These are phyloP conservation scores for Alectura lathami DNA, from an alignment of 2,113 vertebrate species.

Conservation along the genomic window DNA sequence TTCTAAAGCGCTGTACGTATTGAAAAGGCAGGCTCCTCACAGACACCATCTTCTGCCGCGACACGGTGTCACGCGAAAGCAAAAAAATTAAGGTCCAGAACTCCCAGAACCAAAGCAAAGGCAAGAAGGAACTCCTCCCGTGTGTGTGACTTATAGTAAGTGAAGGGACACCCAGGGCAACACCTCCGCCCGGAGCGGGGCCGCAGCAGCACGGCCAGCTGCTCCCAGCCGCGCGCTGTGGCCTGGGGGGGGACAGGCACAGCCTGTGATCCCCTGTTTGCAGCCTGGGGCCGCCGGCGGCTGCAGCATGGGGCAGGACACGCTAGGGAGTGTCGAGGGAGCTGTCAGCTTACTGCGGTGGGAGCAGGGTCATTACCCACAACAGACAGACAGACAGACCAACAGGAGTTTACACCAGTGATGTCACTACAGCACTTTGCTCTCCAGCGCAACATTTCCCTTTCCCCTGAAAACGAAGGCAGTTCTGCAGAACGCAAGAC, in stretches of 20 bases:
- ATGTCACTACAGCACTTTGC: not conserved
- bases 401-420: not conserved
- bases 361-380: not conserved
- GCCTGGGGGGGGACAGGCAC: too few relatives aligned
- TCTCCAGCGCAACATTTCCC: not conserved
- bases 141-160: not conserved
- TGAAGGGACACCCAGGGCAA: rapidly evolving
- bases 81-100: not conserved
- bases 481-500: not conserved
- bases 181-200: not conserved
- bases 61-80: not conserved
- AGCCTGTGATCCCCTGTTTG: too few relatives aligned
- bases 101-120: not conserved
- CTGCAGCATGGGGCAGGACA: too few relatives aligned
- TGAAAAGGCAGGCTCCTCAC: not conserved
- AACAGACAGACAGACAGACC: not conserved
- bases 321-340: not conserved
- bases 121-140: not conserved
- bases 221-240: too few relatives aligned
- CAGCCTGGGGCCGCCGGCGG: too few relatives aligned
- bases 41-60: not conserved
- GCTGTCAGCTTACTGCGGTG: not conserved
- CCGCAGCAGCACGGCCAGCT: not conserved
- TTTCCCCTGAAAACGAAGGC: not conserved
- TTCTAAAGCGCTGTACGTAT: not conserved